phyloP scores from a whole-genome alignment of 1,140 invertebrate species.

The Copidosoma floridanum region DNA sequence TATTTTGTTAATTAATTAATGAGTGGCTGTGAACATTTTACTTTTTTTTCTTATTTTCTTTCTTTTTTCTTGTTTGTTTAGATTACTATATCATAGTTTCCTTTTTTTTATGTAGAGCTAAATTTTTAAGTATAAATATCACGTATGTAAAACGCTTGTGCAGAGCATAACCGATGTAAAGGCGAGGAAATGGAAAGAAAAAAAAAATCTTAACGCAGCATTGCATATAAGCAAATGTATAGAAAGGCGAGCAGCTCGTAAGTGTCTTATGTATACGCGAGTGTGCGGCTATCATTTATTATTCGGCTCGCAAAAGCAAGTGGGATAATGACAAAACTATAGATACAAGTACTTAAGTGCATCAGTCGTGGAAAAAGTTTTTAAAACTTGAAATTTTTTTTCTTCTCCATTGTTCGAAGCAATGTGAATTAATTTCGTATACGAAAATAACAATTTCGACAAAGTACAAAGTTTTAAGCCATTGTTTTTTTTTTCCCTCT shows the following conservation, averaged over 20 bases:
- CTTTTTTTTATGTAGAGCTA: slow-evolving; percentile 17
- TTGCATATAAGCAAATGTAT: background rate
- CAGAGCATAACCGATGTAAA: slow-evolving; percentile 24
- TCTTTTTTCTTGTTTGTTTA: no score
- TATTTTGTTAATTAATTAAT: slow-evolving; percentile 46
- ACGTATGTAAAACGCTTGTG: slow-evolving; percentile 20
- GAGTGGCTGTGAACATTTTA: slow-evolving; percentile 56
- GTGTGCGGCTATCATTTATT: background rate
- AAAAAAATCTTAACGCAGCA: no score
- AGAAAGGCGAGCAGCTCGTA: slow-evolving; percentile 11
- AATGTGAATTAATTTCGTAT: no score
- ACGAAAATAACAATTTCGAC: no score
- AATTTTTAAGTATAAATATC: slow-evolving; percentile 25
- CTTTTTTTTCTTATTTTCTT: no score
- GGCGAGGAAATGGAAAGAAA: slow-evolving; percentile 17
- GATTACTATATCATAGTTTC: slow-evolving; percentile 31
- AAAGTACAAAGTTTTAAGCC: no score
- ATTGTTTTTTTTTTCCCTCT: no score
- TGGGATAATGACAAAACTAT: background rate
- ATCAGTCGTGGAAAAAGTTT: background rate
- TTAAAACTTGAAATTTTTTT: no score
- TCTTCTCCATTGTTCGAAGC: no score
- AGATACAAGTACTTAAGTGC: slow-evolving; percentile 9
- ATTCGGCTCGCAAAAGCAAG: background rate
- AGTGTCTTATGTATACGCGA: no score